phyloP scores from a whole-genome alignment of 2,113 vertebrate species.

The Hippocampus zosterae region DNA sequence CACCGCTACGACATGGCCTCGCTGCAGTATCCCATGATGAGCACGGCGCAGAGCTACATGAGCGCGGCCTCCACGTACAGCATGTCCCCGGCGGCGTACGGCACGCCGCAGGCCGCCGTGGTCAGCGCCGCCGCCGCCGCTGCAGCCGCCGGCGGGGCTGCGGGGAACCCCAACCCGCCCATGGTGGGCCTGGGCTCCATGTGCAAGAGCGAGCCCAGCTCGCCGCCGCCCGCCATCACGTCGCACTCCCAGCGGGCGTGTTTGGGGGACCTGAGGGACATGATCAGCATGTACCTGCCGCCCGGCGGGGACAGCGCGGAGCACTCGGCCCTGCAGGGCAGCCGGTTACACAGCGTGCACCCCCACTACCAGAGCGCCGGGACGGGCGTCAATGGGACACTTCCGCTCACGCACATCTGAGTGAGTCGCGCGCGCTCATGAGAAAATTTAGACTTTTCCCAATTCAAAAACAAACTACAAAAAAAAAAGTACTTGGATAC shows the following conservation, averaged over 20 bases:
- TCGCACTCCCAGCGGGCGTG: conserved; percentile 95
- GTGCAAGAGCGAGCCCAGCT: conserved; percentile 95
- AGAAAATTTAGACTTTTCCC: neutral
- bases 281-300: conserved; percentile 99
- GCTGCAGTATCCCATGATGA: conserved; percentile 98
- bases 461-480: neutral
- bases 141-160: conserved; percentile 68
- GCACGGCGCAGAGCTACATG: conserved; percentile 92
- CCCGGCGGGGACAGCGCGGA: conserved; percentile 90
- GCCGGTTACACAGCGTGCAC: conserved; percentile 92
- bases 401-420: conserved; percentile 97
- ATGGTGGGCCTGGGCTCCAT: conserved; percentile 87
- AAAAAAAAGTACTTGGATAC: conserved; percentile 71
- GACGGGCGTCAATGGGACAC: conserved; percentile 89
- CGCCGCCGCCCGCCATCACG: conserved; percentile 89
- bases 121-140: conserved; percentile 83
- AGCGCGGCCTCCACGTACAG: conserved; percentile 86
- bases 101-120: conserved; percentile 81
- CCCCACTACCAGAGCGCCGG: conserved; percentile 94
- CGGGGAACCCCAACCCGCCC: conserved; percentile 70
- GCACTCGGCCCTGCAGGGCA: conserved; percentile 82
- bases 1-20: conserved; percentile 95
- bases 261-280: conserved; percentile 95
- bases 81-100: conserved; percentile 79
- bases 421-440: neutral